Evolutionary conservation across 2,113 vertebrate species (phyloP), one percentile per base, ranked within the genome.

Genomic region (Tragelaphus scriptus): DNA sequence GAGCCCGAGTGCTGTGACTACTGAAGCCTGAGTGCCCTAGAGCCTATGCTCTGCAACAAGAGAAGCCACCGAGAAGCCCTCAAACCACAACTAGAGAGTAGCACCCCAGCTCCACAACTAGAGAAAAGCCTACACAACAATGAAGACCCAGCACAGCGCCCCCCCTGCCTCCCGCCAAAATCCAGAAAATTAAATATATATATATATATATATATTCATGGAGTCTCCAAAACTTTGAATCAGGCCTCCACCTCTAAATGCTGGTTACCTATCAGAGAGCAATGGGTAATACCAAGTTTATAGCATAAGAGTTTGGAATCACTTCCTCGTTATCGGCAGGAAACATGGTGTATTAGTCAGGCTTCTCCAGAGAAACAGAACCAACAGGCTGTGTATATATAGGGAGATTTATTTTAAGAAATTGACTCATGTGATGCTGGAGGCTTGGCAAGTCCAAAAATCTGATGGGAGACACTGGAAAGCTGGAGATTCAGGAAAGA

Each of bases 151-250:
- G 23, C 36, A 77, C 12, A 7, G 71, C 1, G n/a, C n/a, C 19
- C 17, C 30, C 13, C 13, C 8, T 1, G 0, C 12, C 2, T 6
- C 32, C 15, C 63, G 0, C 7, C n/a, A 25, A 77, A 44, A 44
- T 44, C 36, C 71, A 77, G 36, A 44, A 75, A 14, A 75, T 25
- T 40, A 40, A 17, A 75, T n/a, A 71, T 47, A 36, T 28, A 51
- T 92, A 11, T 68, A 23, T 71, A 71, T 47, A 36, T 28, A 51
- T 93, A 11, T 68, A 23, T 71, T 23, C 6, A 10, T 55, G 26
- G 21, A 47, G 28, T 49, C 40, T 8, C 77, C 59, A 56, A 47
- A 68, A 65, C 90, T 81, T 88, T 77, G 61, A 47, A 36, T 68
- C 68, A 71, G 71, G 71, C 40, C 71, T 71, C 88, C 44, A 86